A percentile compares a stretch with the other conserved stretches of the same genome.
Evolutionary conservation across 2,797 vertebrate species (phyloP).

Genomic region (Odontamblyopus lacepedii): DNA sequence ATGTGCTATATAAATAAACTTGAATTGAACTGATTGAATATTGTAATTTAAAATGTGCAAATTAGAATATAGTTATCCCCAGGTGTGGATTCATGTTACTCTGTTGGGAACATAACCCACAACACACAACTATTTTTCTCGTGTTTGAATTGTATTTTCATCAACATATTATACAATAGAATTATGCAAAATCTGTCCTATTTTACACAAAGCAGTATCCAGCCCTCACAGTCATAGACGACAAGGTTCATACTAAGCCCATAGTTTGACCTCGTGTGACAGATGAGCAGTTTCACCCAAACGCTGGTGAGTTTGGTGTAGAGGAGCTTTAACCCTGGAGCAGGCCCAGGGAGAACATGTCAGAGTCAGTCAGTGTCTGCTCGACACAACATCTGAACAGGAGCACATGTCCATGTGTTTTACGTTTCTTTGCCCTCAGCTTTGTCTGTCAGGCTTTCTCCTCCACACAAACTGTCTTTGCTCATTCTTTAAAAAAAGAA

Average conservation of each 20-base stretch:
- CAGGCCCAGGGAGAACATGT: constrained; percentile 48
- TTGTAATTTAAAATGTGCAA: no score
- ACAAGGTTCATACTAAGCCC: background rate
- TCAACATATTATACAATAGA: no score
- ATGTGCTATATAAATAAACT: no score
- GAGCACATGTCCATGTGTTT: constrained; percentile 31
- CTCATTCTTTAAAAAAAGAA: background rate
- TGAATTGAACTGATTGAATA: no score
- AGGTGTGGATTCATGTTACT: no score
- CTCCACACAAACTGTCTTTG: constrained; percentile 14
- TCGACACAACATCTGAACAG: constrained; percentile 45
- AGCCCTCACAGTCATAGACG: no score
- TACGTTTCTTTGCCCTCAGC: background rate
- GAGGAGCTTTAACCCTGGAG: constrained; percentile 46
- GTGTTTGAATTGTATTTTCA: no score
- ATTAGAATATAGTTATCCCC: no score
- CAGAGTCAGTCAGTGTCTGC: constrained; percentile 54
- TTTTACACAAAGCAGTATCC: background rate
- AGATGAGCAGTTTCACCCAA: constrained; percentile 27
- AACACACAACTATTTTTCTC: no score
- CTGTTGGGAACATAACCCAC: background rate
- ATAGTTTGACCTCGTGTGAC: constrained; percentile 8
- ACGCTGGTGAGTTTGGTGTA: constrained; percentile 32
- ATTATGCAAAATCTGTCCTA: background rate
- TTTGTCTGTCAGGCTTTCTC: constrained; percentile 4